Conservation (phyloP, 64 coral and sea anemone species). For the Cladopsammia gracilis region DNA sequence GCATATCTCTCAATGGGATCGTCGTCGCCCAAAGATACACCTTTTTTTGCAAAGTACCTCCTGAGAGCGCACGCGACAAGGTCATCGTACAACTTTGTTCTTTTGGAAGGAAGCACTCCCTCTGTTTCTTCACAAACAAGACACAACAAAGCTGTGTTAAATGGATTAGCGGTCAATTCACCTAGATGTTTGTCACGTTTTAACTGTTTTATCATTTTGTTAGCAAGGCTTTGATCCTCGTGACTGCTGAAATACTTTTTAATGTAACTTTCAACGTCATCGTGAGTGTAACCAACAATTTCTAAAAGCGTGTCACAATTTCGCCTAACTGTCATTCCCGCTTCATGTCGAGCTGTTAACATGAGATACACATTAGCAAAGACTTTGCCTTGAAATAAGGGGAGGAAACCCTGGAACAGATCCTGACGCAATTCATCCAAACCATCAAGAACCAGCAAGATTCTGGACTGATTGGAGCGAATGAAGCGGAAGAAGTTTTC, state of each 20-base stretch:
- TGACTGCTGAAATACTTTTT: constrained; percentile 7
- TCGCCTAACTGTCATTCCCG: neutral
- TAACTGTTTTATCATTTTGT: neutral
- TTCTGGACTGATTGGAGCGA: constrained; percentile 10
- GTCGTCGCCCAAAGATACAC: neutral
- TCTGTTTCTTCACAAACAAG: constrained; percentile 31
- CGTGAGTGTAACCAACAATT: constrained; percentile 4
- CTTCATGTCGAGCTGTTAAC: constrained; percentile 16
- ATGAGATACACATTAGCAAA: neutral
- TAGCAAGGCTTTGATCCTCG: neutral
- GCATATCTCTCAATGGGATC: neutral
- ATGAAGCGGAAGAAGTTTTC: constrained; percentile 11
- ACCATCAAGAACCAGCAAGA: constrained; percentile 40
- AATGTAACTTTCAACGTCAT: neutral
- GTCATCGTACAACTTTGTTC: neutral
- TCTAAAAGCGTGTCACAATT: constrained; percentile 2
- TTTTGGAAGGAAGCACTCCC: neutral
- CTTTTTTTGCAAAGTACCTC: neutral
- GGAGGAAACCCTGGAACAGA: neutral
- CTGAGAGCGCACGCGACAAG: neutral
- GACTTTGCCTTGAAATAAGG: neutral
- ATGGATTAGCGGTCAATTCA: constrained; percentile 31
- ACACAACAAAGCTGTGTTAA: constrained; percentile 39
- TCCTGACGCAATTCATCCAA: constrained; percentile 9
- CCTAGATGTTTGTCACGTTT: neutral